A percentile compares a stretch with the other conserved stretches of the same genome.
Conservation (phyloP, 2,113 vertebrate species). For the Elachura formosa region DNA sequence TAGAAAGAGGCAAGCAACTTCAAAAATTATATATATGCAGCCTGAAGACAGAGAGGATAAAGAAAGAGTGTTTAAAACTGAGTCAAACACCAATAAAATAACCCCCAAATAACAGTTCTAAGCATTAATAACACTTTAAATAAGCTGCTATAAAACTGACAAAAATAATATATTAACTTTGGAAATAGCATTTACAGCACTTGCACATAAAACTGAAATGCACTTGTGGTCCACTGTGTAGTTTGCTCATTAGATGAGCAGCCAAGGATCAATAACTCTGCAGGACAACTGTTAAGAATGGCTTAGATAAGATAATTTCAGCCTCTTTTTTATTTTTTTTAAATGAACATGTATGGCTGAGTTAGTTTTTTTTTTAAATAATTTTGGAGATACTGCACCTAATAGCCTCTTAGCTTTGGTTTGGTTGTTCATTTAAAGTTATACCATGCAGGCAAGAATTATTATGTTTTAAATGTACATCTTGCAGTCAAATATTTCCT, state of each 20-base stretch:
- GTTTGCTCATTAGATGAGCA: slow-evolving; percentile 41
- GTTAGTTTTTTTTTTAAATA: background rate
- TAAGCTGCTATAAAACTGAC: slow-evolving; percentile 51
- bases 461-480: background rate
- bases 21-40: background rate
- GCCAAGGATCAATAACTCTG: slow-evolving; percentile 43
- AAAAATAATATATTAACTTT: slow-evolving; percentile 53
- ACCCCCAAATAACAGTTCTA: slow-evolving; percentile 27
- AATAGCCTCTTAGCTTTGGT: background rate
- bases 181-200: slow-evolving; percentile 30
- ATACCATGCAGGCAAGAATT: background rate
- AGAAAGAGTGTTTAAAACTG: slow-evolving; percentile 16
- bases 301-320: slow-evolving; percentile 10
- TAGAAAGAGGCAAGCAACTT: background rate
- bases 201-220: slow-evolving; percentile 54
- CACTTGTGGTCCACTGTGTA: slow-evolving; percentile 33
- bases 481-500: background rate
- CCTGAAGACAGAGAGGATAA: background rate
- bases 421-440: background rate
- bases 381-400: background rate
- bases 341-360: background rate
- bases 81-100: slow-evolving; percentile 50
- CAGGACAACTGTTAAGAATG: slow-evolving; percentile 30
- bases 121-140: slow-evolving; percentile 60
- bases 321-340: slow-evolving; percentile 1